Evolutionary conservation across 2,888 invertebrate species (phyloP), one percentile per base, ranked within the genome.

Genomic region (Nymphalis urticae): DNA sequence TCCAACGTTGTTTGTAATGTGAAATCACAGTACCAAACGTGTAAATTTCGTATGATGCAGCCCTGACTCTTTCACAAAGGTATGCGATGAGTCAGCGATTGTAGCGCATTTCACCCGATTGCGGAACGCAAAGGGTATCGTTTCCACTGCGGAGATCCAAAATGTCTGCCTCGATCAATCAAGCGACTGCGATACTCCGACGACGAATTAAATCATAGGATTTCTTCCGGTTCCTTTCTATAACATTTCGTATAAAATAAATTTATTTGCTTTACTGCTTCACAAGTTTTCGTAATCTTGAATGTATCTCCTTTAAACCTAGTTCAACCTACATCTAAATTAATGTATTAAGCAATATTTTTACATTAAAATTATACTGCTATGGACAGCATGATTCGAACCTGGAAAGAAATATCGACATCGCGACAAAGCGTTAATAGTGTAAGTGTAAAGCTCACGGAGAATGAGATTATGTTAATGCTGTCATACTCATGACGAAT

Each of bases 221-320:
- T 91, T 90, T 89, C 92, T 88, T 92, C 92, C 92, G 87, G 87
- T 70, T 89, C 42, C 89, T 87, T 91, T 92, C 92, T 92, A 92
- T 92, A 92, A 92, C 90, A 92, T 92, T 90, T 88, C 82, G 87
- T 84, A 88, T 85, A 91, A 91, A 84, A 89, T 88, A 86, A 90
- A 89, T 87, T 84, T 82, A 82, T 78, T 80, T 77, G 77, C 80
- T 82, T 79, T 75, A 74, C 73, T 74, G 73, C 75, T 75, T 73
- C 69, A 68, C 68, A 71, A 76, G 76, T 74, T 73, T 75, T 75
- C 70, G 69, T 76, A 74, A 80, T 82, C 79, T 83, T 82, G 79
- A 81, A 81, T 78, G 75, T 81, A 73, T 82, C 80, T 75, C 80
- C 79, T 75, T 78, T 82, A 82, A 87, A 74, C 80, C 82, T 79